Evolutionary conservation across 2,888 invertebrate genomes (phyloP), one percentile per base, ranked within the genome.

Genomic region (Drosophila affinis): DNA sequence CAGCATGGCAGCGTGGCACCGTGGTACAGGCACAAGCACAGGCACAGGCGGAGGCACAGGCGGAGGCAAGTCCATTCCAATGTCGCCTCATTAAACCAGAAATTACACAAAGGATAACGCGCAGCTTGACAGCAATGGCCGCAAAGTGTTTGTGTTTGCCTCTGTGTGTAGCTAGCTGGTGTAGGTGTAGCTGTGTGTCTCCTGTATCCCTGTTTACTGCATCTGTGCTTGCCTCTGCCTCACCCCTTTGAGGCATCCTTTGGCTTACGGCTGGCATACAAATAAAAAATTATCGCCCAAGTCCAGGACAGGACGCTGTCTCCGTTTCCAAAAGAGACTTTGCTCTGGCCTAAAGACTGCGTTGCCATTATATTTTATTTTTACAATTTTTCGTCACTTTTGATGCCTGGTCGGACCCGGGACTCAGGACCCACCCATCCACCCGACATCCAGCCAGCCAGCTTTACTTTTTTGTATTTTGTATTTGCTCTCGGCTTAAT

Each of bases 91-190:
- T 88, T 88, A 89, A 82, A 87, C 87, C 78, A 79, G 80, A 88
- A 87, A 89, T 86, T 84, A 89, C 88, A 85, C 81, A 83, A 80
- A 88, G 83, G 89, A 89, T 88, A 88, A 88, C 73, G 76, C 70
- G 62, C 79, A 80, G 77, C 81, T 78, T 64, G 77, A 65, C 48
- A 44, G 55, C 65, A 51, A 52, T 60, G 70, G 61, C 74, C 52
- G 70, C 71, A 63, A 70, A 62, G 71, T 71, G 62, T 49, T 63
- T 57, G 57, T 67, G 59, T 75, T 64, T 75, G 53, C 65, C 44
- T 62, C 51, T 62, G 62, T 32, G 62, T 32, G 51, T 21, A 21
- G 18, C n/a, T n/a, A n/a, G n/a, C n/a, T n/a, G 18, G 62, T 32
- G 51, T 21, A 21, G 21, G 3, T 21, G 21, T 64, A 5, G 48